Evolutionary conservation across 2,113 vertebrate species (phyloP).

Genomic region (Dasyornis broadbenti): DNA sequence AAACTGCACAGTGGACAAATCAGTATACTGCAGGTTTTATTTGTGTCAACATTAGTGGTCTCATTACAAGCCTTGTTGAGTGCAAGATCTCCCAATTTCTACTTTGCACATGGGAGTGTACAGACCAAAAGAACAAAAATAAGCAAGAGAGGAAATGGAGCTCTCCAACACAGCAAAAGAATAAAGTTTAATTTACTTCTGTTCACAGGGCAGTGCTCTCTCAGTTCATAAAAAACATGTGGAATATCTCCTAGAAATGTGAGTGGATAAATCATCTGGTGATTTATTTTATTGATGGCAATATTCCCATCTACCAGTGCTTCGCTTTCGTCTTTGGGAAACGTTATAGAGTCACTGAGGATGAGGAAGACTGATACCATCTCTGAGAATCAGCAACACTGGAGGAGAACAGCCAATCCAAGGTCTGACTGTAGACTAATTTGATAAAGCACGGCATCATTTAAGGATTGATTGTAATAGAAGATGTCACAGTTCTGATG

Average conservation of each 20-base stretch:
- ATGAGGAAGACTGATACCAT: conserved; percentile 5
- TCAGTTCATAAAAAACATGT: not conserved
- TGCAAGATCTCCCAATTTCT: not conserved
- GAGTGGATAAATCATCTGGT: conserved; percentile 8
- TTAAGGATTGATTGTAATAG: conserved; percentile 21
- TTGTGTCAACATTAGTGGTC: not conserved
- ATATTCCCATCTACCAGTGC: conserved; percentile 14
- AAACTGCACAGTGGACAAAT: conserved; percentile 9
- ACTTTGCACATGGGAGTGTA: not conserved
- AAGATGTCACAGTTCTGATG: not conserved
- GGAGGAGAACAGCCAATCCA: not conserved
- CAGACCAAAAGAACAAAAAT: conserved; percentile 3
- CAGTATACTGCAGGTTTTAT: conserved; percentile 3
- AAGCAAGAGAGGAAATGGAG: not conserved
- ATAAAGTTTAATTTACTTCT: conserved; percentile 27
- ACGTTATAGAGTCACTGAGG: not conserved
- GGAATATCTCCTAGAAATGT: conserved; percentile 46
- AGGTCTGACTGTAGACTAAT: conserved; percentile 26
- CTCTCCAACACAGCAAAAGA: not conserved
- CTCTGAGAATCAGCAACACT: conserved; percentile 6
- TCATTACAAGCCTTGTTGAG: not conserved
- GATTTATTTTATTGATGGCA: conserved; percentile 42
- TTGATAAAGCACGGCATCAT: not conserved
- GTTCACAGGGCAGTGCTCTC: not conserved
- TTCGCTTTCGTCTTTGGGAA: not conserved